These are phyloP conservation scores for Crypturellus tataupa DNA, from an alignment of 2,797 vertebrate species.

Conservation along the genomic window DNA sequence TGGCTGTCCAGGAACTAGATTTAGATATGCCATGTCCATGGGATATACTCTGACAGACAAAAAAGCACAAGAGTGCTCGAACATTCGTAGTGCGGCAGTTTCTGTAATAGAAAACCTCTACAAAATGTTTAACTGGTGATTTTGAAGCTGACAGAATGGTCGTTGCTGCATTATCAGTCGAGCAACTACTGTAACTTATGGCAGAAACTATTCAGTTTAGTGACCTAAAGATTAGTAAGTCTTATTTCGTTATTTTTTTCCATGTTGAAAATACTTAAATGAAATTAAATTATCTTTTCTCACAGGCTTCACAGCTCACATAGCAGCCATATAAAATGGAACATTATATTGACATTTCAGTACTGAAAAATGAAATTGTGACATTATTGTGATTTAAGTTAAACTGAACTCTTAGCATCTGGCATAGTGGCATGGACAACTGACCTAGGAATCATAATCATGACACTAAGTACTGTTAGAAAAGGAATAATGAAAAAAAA, in stretches of 20 bases:
- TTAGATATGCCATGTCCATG: neutral
- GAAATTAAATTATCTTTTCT: neutral
- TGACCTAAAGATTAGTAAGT: neutral
- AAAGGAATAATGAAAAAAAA: neutral
- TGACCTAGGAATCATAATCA: neutral
- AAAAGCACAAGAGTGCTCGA: neutral
- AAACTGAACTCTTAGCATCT: neutral
- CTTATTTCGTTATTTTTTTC: slow-evolving; percentile 11
- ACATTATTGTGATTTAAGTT: neutral
- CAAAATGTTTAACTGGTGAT: neutral
- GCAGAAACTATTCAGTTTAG: neutral
- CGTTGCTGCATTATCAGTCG: neutral
- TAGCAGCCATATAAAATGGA: neutral
- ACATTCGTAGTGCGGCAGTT: neutral
- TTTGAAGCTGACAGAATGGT: neutral
- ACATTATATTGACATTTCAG: neutral
- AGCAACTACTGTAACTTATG: neutral
- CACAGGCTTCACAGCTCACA: neutral
- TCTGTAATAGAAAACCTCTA: neutral
- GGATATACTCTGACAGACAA: neutral
- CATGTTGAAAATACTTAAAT: neutral
- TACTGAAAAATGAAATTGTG: neutral
- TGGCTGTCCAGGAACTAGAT: neutral
- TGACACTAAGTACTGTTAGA: neutral
- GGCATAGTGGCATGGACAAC: neutral